These are phyloP conservation scores for Crotalus viridis DNA, from an alignment of 2,113 vertebrate genomes.

Conservation along the genomic window DNA sequence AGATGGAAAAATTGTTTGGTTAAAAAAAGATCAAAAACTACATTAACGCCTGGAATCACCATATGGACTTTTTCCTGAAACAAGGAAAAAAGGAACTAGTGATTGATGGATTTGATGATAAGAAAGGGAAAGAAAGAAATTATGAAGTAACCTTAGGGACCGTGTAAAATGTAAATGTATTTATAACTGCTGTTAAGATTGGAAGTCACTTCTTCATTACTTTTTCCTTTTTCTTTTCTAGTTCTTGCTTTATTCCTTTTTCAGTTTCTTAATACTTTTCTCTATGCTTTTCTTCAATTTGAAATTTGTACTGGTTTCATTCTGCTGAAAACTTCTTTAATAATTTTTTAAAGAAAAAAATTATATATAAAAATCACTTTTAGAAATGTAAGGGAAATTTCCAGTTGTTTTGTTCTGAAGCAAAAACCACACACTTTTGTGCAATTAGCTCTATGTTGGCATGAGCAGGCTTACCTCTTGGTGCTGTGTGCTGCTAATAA, in stretches of 20 bases:
- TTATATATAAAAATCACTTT: not conserved
- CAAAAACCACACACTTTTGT: not conserved
- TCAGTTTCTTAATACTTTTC: not conserved
- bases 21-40: not conserved
- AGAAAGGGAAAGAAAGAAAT: not conserved
- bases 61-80: not conserved
- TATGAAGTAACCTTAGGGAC: not conserved
- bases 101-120: not conserved
- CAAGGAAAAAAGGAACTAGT: not conserved
- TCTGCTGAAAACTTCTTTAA: not conserved
- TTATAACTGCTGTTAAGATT: not conserved
- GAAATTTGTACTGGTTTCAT: not conserved
- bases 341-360: not conserved
- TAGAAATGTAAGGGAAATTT: not conserved
- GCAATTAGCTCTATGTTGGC: not conserved
- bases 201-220: not conserved
- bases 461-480: not conserved
- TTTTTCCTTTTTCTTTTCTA: not conserved
- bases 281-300: not conserved
- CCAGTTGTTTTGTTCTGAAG: not conserved
- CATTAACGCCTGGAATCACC: not conserved
- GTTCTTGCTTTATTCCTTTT: not conserved
- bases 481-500: not conserved
- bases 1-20: not conserved
- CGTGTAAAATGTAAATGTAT: not conserved